phyloP scores from a whole-genome alignment of 2,113 vertebrate species.

The Scartelaos histophorus region DNA sequence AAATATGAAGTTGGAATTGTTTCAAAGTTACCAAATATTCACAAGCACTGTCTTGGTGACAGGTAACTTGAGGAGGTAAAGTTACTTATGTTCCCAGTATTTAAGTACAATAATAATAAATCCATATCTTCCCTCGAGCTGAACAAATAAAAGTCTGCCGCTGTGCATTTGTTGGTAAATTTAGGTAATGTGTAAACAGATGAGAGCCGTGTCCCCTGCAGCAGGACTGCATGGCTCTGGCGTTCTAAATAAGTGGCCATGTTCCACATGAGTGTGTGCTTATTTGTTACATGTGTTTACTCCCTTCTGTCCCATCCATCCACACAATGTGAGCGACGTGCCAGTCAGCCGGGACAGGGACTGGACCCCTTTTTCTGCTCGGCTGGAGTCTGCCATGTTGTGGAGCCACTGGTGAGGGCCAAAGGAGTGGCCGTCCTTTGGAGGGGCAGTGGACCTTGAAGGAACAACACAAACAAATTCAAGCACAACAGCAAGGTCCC shows the following conservation, averaged over 20 bases:
- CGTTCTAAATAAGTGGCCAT: constrained; percentile 19
- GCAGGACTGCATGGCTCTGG: constrained; percentile 12
- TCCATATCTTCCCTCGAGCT: not conserved
- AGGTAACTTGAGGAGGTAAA: not conserved
- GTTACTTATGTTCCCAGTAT: not conserved
- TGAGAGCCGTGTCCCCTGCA: not conserved
- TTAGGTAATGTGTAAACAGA: constrained; percentile 12
- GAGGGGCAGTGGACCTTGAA: constrained; percentile 65
- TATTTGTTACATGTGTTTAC: constrained; percentile 46
- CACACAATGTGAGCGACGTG: constrained; percentile 28
- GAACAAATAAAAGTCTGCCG: not conserved
- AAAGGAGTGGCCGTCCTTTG: constrained; percentile 55
- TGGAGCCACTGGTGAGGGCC: constrained; percentile 54
- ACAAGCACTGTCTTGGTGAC: too few species aligned
- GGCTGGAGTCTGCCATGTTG: constrained; percentile 57
- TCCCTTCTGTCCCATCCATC: constrained; percentile 35
- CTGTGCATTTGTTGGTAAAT: not conserved
- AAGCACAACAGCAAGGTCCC: constrained; percentile 43
- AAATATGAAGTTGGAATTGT: not conserved
- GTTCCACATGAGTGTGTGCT: constrained; percentile 34
- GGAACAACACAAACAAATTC: constrained; percentile 64
- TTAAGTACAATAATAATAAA: not conserved
- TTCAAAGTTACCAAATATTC: too few species aligned
- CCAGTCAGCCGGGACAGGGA: constrained; percentile 51
- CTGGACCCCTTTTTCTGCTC: constrained; percentile 63